Evolutionary conservation across 2,113 vertebrate species (phyloP), one percentile per base, ranked within the genome.

Genomic region (Clinocottus analis): DNA sequence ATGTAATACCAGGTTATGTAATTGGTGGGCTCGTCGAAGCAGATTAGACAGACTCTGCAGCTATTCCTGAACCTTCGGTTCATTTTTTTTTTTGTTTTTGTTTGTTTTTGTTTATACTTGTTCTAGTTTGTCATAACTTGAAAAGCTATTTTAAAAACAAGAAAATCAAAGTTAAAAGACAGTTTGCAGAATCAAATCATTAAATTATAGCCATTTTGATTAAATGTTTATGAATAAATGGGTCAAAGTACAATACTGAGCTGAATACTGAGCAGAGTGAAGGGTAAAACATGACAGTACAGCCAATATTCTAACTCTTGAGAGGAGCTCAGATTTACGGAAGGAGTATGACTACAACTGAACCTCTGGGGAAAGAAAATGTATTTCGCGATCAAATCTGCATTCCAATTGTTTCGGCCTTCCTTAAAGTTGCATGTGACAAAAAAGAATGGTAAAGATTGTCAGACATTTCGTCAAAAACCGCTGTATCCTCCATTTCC

Each of bases 1-100:
- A 56, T 17, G 25, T 65, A 69, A 19, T 55, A 77, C 73, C 64
- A 65, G 69, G 59, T 85, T 85, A 78, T 71, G 84, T 82, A 69
- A 78, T 60, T 47, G 31, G 77, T 56, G 64, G 23, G 63, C 68
- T 74, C 60, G 69, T 80, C 69, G 4, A 65, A 21, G 10, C 75
- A 84, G 82, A 84, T 87, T 82, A 82, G 39, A 71, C 51, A 7
- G 21, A 53, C 47, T 61, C 13, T 1, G 21, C 51, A 21, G 70
- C 59, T 79, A 75, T 83, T 79, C 79, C 72, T 77, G 72, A 72
- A 69, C 35, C 70, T 63, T 51, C 5, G 60, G 49, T 65, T n/a
- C n/a, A n/a, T n/a, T n/a, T n/a, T n/a, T n/a, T n/a, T n/a, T n/a
- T n/a, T n/a, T n/a, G n/a, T n/a, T n/a, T n/a, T n/a, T n/a, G n/a